Percentiles rank a stretch among this genome's conserved stretches.
Evolutionary conservation across 1,140 invertebrate species (phyloP).

Genomic region (Berghia stephanieae): DNA sequence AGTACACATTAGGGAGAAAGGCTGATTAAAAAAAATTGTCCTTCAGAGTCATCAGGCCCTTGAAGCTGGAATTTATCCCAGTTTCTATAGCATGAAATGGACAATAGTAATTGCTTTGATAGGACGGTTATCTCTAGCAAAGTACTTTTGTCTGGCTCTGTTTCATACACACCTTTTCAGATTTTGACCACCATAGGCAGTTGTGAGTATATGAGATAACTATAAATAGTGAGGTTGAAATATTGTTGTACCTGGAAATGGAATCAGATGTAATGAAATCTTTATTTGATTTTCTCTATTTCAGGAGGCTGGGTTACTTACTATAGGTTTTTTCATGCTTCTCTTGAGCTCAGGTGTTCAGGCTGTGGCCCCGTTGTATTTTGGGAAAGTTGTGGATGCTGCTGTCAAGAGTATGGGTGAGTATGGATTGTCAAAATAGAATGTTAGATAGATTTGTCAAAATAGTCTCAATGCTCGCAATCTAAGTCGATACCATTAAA

Average conservation of each 20-base stretch:
- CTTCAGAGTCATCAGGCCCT: too few species aligned
- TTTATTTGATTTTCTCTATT: constrained; percentile 20
- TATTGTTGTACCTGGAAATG: background rate
- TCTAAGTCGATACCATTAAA: too few species aligned
- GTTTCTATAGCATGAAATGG: too few species aligned
- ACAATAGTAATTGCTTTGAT: too few species aligned
- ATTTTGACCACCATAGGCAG: background rate
- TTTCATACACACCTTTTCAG: too few species aligned
- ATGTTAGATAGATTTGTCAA: background rate
- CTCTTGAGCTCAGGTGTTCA: constrained; percentile 54
- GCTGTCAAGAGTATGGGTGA: constrained; percentile 60
- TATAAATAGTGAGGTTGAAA: background rate
- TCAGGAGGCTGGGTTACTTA: constrained; percentile 53
- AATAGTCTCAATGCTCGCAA: background rate
- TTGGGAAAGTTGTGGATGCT: constrained; percentile 65
- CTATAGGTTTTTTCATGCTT: constrained; percentile 43
- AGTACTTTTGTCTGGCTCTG: too few species aligned
- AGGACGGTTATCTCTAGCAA: too few species aligned
- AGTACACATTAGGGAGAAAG: too few species aligned
- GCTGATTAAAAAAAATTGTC: too few species aligned
- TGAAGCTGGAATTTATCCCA: too few species aligned
- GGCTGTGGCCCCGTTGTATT: constrained; percentile 62
- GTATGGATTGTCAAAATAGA: constrained; percentile 19
- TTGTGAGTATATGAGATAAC: background rate
- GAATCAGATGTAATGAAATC: background rate